These are phyloP conservation scores for Ochropleura leucogaster DNA, from an alignment of 2,888 invertebrate species.

Conservation along the genomic window DNA sequence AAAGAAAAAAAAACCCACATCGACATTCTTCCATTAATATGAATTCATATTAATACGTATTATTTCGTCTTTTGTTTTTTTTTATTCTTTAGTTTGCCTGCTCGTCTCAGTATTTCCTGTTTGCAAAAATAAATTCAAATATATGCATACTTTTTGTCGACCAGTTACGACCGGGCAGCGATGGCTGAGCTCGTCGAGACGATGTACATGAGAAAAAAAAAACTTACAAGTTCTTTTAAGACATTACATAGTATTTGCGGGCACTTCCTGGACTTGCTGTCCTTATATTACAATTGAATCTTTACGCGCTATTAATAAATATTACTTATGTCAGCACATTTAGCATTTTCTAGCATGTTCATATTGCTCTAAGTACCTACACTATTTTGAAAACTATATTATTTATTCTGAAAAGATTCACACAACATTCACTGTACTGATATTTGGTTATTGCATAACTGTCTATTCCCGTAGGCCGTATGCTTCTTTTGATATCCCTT, in stretches of 20 bases:
- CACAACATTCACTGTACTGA: not conserved
- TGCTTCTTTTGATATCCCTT: not conserved
- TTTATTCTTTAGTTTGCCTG: constrained; percentile 73
- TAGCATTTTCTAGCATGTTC: not conserved
- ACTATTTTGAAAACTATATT: not conserved
- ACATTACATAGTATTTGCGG: constrained; percentile 65
- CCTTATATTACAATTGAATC: constrained; percentile 3
- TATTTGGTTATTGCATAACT: not conserved
- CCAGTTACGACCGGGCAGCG: constrained; percentile 73
- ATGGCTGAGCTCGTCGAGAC: constrained; percentile 67
- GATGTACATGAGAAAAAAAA: constrained; percentile 66
- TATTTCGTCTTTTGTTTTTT: constrained; percentile 65
- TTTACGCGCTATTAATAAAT: constrained; percentile 10
- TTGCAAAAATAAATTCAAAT: constrained; percentile 87
- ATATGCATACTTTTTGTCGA: constrained; percentile 88
- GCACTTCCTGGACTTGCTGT: constrained; percentile 76
- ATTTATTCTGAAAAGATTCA: not conserved
- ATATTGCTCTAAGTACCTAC: not conserved
- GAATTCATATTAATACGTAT: constrained; percentile 58
- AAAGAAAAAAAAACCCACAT: constrained; percentile 33
- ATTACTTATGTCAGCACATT: not conserved
- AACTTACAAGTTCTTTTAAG: constrained; percentile 69
- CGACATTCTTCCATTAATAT: constrained; percentile 40
- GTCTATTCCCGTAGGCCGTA: not conserved
- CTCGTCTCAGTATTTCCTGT: constrained; percentile 86